A percentile compares a stretch with the other conserved stretches of the same genome.
These are phyloP conservation scores for Chiloscyllium punctatum DNA, from an alignment of 2,797 vertebrate species.

Conservation along the genomic window DNA sequence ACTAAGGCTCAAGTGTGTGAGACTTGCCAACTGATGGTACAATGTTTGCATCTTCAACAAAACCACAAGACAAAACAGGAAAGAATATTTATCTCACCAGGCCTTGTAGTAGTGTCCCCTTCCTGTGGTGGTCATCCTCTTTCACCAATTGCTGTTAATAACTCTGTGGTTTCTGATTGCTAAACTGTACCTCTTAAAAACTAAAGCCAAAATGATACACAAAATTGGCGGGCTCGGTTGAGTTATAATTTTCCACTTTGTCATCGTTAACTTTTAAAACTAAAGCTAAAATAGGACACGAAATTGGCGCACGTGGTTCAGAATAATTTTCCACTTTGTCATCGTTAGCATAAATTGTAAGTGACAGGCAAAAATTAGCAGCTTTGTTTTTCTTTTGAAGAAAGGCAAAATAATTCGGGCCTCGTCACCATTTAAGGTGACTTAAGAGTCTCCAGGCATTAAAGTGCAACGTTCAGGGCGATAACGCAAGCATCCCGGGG, in stretches of 20 bases:
- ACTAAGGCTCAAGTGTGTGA: neutral
- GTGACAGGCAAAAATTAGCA: neutral
- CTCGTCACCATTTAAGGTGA: neutral
- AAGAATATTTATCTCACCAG: neutral
- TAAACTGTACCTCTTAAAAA: neutral
- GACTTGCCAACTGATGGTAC: neutral
- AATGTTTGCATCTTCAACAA: neutral
- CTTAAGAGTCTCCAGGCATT: neutral
- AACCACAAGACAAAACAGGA: conserved; percentile 28
- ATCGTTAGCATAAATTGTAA: neutral
- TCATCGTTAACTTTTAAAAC: neutral
- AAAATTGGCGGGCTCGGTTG: neutral
- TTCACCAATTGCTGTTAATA: neutral
- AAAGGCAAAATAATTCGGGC: neutral
- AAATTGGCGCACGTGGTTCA: neutral
- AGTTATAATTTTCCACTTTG: conserved; percentile 23
- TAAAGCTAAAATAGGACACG: neutral
- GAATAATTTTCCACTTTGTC: conserved; percentile 19
- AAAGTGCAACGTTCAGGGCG: neutral
- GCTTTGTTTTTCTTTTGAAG: neutral
- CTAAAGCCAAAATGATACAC: no score
- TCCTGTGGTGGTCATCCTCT: conserved; percentile 13
- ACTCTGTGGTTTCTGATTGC: neutral
- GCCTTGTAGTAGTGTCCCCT: neutral
- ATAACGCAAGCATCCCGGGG: neutral